A percentile compares a stretch with the other conserved stretches of the same genome.
These are phyloP conservation scores for Pararge aegeria DNA, from an alignment of 1,140 invertebrate genomes.

Conservation along the genomic window DNA sequence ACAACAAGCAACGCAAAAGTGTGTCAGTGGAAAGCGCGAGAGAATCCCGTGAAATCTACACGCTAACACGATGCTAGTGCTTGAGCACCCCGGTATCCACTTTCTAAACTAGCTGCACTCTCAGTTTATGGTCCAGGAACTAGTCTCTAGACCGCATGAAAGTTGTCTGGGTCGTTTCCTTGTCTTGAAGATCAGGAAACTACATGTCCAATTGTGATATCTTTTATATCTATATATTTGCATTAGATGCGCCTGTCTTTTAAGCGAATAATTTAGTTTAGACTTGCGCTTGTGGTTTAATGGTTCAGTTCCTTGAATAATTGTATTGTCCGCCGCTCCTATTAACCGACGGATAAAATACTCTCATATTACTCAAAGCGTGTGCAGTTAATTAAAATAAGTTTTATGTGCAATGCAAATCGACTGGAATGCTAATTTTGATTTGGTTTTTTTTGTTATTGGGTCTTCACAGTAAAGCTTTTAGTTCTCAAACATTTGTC, in stretches of 20 bases:
- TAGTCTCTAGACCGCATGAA: constrained; percentile 38
- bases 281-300: not conserved
- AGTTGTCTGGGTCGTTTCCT: constrained; percentile 56
- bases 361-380: no score
- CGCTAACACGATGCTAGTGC: constrained; percentile 48
- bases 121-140: constrained; percentile 71
- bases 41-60: constrained; percentile 74
- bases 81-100: constrained; percentile 58
- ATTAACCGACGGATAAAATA: no score
- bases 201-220: not conserved
- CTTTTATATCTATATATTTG: constrained; percentile 13
- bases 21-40: constrained; percentile 75
- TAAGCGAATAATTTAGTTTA: not conserved
- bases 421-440: not conserved
- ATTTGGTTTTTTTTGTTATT: constrained; percentile 5
- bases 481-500: not conserved
- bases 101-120: constrained; percentile 68
- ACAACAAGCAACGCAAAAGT: constrained; percentile 42
- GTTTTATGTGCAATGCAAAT: no score
- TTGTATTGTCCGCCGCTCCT: not conserved
- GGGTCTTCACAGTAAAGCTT: not conserved
- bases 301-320: not conserved
- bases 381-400: no score
- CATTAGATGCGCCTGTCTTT: constrained; percentile 2
- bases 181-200: constrained; percentile 29